Percentiles rank a stretch among this genome's conserved stretches.
Evolutionary conservation across 2,888 invertebrate genomes (phyloP).

Genomic region (Gymnoscelis rufifasciata): DNA sequence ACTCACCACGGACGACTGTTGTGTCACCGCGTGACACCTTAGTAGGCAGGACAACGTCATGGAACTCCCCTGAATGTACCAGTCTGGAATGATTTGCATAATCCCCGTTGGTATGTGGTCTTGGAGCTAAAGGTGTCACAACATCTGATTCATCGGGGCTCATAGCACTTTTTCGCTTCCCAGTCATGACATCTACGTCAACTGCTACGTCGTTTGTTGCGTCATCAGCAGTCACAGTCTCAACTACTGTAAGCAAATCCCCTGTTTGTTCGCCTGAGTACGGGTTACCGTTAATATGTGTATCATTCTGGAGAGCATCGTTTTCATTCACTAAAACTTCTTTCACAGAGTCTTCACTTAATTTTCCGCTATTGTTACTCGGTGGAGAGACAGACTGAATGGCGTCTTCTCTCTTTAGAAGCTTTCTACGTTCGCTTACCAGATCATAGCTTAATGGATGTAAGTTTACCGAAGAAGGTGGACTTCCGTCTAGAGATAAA

Average conservation of each 20-base stretch:
- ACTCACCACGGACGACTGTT: constrained; percentile 76
- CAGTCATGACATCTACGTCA: constrained; percentile 23
- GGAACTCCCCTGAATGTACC: constrained; percentile 75
- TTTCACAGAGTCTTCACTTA: constrained; percentile 67
- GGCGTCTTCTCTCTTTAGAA: constrained; percentile 73
- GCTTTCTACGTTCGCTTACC: constrained; percentile 63
- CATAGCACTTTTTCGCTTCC: constrained; percentile 27
- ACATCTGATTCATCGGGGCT: constrained; percentile 66
- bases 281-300: constrained; percentile 19
- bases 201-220: constrained; percentile 11
- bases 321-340: constrained; percentile 41
- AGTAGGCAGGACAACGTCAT: constrained; percentile 71
- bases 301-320: constrained; percentile 19
- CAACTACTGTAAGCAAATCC: constrained; percentile 36
- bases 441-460: constrained; percentile 65
- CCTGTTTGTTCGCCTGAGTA: constrained; percentile 24
- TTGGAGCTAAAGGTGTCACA: constrained; percentile 48
- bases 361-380: constrained; percentile 67
- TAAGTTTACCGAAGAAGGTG: constrained; percentile 61
- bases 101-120: constrained; percentile 26
- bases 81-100: constrained; percentile 42
- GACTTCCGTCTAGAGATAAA: constrained; percentile 63
- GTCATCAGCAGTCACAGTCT: constrained; percentile 33
- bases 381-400: constrained; percentile 71
- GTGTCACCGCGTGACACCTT: constrained; percentile 65